Conservation (phyloP, 2,888 invertebrate species). For the Drosophila greeni region DNA sequence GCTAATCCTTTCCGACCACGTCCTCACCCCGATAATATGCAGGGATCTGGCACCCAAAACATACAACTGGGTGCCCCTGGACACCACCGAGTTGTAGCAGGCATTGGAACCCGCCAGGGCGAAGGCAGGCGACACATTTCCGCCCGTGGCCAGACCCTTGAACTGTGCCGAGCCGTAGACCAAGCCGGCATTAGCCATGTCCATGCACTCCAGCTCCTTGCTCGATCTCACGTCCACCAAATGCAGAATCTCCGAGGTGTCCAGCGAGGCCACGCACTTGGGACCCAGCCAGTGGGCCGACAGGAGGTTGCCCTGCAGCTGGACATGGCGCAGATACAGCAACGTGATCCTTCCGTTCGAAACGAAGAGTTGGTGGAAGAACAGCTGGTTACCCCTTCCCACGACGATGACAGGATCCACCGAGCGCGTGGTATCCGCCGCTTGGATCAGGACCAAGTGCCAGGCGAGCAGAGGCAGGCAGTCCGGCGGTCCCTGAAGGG, state of each 20-base stretch:
- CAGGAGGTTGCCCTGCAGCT: constrained; percentile 85
- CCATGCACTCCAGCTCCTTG: constrained; percentile 90
- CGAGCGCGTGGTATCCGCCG: constrained; percentile 83
- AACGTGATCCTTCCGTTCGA: constrained; percentile 81
- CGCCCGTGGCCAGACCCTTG: constrained; percentile 95
- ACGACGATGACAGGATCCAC: constrained; percentile 93
- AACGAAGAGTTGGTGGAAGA: constrained; percentile 86
- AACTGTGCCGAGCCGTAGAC: constrained; percentile 92
- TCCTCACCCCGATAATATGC: constrained; percentile 82
- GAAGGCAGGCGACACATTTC: constrained; percentile 88
- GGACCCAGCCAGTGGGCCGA: constrained; percentile 91
- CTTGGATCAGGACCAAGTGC: constrained; percentile 92
- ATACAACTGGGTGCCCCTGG: constrained; percentile 84
- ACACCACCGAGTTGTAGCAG: constrained; percentile 86
- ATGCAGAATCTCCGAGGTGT: constrained; percentile 89
- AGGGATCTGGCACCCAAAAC: constrained; percentile 84
- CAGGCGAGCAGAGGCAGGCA: constrained; percentile 94
- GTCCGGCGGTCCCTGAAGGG: constrained; percentile 85
- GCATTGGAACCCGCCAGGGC: constrained; percentile 82
- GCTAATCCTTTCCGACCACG: constrained; percentile 84
- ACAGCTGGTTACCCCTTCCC: constrained; percentile 89
- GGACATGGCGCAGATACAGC: constrained; percentile 85
- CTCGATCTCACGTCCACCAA: constrained; percentile 93
- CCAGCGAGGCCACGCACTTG: constrained; percentile 89
- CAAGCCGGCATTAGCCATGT: constrained; percentile 88